Conservation (phyloP, 1,140 invertebrate species). For the Pachypeltis micranthus region DNA sequence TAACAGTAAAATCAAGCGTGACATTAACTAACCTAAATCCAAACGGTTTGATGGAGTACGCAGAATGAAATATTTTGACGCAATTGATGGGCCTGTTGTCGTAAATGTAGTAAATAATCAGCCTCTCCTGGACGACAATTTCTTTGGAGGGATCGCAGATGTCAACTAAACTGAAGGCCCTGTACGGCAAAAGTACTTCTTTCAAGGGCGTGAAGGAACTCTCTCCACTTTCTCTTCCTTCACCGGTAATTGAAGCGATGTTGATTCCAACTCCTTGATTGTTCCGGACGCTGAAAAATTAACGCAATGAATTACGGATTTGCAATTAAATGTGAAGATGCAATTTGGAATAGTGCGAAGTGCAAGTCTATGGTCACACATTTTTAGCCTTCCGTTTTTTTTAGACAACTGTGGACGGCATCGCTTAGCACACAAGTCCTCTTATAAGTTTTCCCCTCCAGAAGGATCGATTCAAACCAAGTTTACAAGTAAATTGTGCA, state of each 20-base stretch:
- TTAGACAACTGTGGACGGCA: too few species aligned
- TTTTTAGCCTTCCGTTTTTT: too few species aligned
- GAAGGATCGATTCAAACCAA: too few species aligned
- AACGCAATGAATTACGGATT: slow-evolving; percentile 9
- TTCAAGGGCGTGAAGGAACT: slow-evolving; percentile 77
- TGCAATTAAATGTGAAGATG: slow-evolving; percentile 1
- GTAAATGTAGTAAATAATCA: slow-evolving; percentile 94
- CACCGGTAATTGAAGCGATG: slow-evolving; percentile 78
- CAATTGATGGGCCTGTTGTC: slow-evolving; percentile 92
- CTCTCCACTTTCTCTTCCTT: slow-evolving; percentile 75
- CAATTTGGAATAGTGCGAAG: too few species aligned
- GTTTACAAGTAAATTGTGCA: too few species aligned
- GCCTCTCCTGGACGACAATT: slow-evolving; percentile 75
- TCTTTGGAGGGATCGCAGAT: slow-evolving; percentile 92
- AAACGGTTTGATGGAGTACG: slow-evolving; percentile 69
- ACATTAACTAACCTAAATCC: slow-evolving; percentile 52
- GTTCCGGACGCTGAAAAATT: slow-evolving; percentile 50
- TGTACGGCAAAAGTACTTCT: slow-evolving; percentile 77
- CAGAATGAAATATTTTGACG: slow-evolving; percentile 90
- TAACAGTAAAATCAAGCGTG: not conserved
- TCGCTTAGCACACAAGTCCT: too few species aligned
- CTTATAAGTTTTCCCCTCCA: too few species aligned
- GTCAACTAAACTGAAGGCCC: slow-evolving; percentile 89
- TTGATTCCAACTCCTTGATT: slow-evolving; percentile 83
- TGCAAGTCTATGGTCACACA: too few species aligned